Evolutionary conservation across 2,797 vertebrate species (phyloP), one percentile per base, ranked within the genome.

Genomic region (Danio kyathit): DNA sequence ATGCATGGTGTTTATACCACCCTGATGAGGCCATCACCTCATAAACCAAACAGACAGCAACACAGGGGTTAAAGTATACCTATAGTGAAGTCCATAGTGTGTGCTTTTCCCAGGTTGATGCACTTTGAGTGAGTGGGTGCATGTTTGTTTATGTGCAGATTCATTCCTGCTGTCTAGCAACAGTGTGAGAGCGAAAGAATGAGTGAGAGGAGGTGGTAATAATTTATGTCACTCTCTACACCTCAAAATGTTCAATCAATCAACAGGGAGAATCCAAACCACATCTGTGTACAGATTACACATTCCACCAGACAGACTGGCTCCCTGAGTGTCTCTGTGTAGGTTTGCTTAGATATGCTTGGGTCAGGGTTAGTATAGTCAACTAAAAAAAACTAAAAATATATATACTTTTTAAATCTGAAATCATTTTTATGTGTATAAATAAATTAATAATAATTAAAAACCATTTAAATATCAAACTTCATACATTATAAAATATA

Each of bases 241-340:
- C 85, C 83, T 85, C 79, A 40, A 73, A 80, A 76, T 21, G 57
- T 65, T 74, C 43, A 49, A 89, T 93, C 86, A 90, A 90, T 91
- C 89, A 89, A 21, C 48, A 14, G 73, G 71, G 82, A 84, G 74
- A 77, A 78, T 71, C 56, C 48, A 48, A 84, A 64, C 83, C 86
- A 86, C 88, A 89, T 90, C 89, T 88, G 89, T 82, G 81, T 88
- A 78, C 49, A 87, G 82, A 83, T 44, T 64, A 88, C 64, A 76
- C 81, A 82, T 86, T 81, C 73, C 81, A 67, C 3, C 17, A 73
- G 56, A 80, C 67, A 78, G 48, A 6, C 54, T 71, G 56, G 40
- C 38, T 80, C 61, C 46, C 43, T 49, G 83, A 81, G 70, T 85
- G 79, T 76, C 29, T 76, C 29, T 29, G 74, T 77, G 43, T 76